Evolutionary conservation across 2,888 invertebrate genomes (phyloP), one percentile per base, ranked within the genome.

Genomic region (Hecatera dysodea): DNA sequence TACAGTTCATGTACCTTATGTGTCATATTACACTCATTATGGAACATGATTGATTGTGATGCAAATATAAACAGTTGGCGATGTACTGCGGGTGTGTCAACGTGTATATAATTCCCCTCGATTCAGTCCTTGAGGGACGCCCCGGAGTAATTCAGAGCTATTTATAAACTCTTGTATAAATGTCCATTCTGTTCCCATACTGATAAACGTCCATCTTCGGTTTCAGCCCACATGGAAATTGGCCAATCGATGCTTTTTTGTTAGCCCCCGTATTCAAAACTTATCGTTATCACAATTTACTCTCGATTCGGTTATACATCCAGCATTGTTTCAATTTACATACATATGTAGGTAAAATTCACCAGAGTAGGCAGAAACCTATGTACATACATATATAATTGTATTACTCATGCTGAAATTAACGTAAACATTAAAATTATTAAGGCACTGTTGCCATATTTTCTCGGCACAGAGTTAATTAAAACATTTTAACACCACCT

Each of bases 51-150:
- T 56, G 36, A 57, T 36, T 57, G 22, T 39, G 44, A 46, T 52
- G 24, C 36, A 44, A 56, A 46, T 50, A 78, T 70, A 4, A 12
- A n/a, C 48, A 24, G 33, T 15, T 27, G 17, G 19, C 19, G 19
- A 11, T 22, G 12, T 27, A 44, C 27, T 39, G 48, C n/a, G 55
- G 55, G 71, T 46, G 53, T 56, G 39, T 75, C 39, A 22, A n/a
- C 6, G 33, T 19, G 6, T 42, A 33, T 57, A 65, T 46, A 9
- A 64, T 60, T 61, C 74, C 78, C 74, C 29, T 19, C n/a, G 61
- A 44, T 60, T 24, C 29, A 77, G 33, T 71, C 29, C 56, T 61
- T 22, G 17, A n/a, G 74, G 74, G 78, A 74, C 24, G 61, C 12
- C 78, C 74, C 74, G 56, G 22, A 39, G 17, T 11, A 33, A 33